Conservation (phyloP, 2,113 vertebrate genomes). For the Macrotus californicus region DNA sequence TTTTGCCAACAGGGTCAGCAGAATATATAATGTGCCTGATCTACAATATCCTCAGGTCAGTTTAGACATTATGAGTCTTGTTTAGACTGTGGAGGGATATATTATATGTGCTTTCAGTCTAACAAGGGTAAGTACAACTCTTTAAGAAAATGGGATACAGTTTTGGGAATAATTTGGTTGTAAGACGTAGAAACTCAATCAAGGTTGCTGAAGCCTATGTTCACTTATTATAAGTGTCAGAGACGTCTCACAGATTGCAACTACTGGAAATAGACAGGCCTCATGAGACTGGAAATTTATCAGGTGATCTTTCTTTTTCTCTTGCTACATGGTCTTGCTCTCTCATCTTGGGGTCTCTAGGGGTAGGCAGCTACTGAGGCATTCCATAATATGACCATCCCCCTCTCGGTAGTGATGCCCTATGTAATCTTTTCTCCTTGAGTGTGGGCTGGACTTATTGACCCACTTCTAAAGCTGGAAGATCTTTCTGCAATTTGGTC, state of each 20-base stretch:
- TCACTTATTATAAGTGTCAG: not conserved
- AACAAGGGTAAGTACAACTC: not conserved
- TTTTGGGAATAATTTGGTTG: not conserved
- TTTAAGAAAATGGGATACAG: not conserved
- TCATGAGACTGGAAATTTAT: not conserved
- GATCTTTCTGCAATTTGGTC: not conserved
- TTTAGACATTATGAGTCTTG: not conserved
- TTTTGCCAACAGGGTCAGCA: conserved; percentile 37
- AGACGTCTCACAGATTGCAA: not conserved
- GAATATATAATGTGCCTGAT: not conserved
- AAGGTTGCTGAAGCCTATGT: not conserved
- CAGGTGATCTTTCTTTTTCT: not conserved
- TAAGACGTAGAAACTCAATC: not conserved
- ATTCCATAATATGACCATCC: not conserved
- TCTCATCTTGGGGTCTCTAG: not conserved
- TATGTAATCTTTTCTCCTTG: not conserved
- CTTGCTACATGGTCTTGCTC: not conserved
- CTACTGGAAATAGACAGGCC: not conserved
- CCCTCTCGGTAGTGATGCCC: not conserved
- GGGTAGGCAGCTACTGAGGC: not conserved
- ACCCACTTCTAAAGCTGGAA: not conserved
- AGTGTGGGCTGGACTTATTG: not conserved
- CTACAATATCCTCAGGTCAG: not conserved
- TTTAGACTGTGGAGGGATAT: not conserved
- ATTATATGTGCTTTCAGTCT: not conserved